Base-by-base conservation (phyloP, 2,797 vertebrate species). In the Neosilurus mollespiculum region DNA sequence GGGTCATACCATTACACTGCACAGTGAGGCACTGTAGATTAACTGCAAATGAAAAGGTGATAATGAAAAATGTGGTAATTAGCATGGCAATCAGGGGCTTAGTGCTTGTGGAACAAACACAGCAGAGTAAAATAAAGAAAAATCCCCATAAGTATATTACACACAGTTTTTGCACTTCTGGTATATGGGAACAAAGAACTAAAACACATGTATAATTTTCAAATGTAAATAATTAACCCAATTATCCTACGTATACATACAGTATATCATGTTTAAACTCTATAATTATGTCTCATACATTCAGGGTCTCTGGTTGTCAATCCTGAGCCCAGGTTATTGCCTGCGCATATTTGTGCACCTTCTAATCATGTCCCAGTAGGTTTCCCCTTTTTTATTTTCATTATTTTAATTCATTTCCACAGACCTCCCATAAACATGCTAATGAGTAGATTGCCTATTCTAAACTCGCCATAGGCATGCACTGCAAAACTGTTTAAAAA, bases 21-120 rank as follows among this genome's bases (percentile, higher is more conserved):
- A 66, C 51, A 67, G 58, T 54, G 53, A 85, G 18, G 67, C 65
- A 43, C 43, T 43, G 43, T 43, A 70, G 71, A 82, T 80, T 73
- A 80, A 59, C 78, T 53, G 71, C 10, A 72, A 70, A 69, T 56
- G 56, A 81, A 78, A 81, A 87, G 51, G 56, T 79, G 66, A 24
- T 59, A 54, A 72, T 53, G 70, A 24, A 72, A 72, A 53, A 72
- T 26, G 26, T 30, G 12, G 54, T 54, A 76, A 22, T 59, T 58
- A 58, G 20, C 26, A 76, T 20, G 5, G 26, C 53, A 1, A 75
- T 34, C 10, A 15, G 24, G 15, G 20, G 71, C 26, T 56, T 9
- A 11, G 53, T 43, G 43, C 43, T 43, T 43, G 43, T 30, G 26
- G 24, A 59, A 76, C 58, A 59, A 59, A 58, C 54, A 14, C 72